phyloP scores from a whole-genome alignment of 2,797 vertebrate species.

The Todus mexicanus region DNA sequence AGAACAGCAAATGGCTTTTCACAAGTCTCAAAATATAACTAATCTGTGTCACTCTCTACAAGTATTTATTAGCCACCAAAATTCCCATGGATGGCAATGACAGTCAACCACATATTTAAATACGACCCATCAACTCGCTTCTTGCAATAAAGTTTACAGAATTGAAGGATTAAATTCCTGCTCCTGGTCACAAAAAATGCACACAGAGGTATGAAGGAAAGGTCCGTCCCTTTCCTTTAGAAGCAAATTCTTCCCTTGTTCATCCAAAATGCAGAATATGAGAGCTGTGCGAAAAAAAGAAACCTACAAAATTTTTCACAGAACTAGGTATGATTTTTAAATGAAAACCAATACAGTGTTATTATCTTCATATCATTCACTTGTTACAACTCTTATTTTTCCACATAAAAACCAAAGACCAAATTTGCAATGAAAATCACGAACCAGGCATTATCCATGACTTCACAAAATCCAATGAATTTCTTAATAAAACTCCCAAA shows the following conservation, averaged over 20 bases:
- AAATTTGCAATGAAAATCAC: not conserved
- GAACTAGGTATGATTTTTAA: not conserved
- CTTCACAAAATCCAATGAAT: not conserved
- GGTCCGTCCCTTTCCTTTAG: not conserved
- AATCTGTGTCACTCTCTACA: not conserved
- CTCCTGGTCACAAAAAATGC: not conserved
- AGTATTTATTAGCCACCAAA: not conserved
- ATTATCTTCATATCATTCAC: not conserved
- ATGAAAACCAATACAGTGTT: not conserved
- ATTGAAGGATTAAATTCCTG: not conserved
- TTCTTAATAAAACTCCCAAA: not conserved
- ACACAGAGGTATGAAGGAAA: not conserved
- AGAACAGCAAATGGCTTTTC: not conserved
- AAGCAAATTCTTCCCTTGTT: not conserved
- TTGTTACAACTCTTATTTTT: not conserved
- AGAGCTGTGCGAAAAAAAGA: not conserved
- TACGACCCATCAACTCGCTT: not conserved
- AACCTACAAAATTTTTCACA: not conserved
- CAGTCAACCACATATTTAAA: not conserved
- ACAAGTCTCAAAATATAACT: not conserved
- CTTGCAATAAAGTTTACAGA: not conserved
- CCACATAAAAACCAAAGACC: rapidly evolving
- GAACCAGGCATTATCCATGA: not conserved
- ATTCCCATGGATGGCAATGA: not conserved
- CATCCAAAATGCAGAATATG: not conserved